Evolutionary conservation across 1,140 invertebrate genomes (phyloP).

Genomic region (Halesus radiatus): DNA sequence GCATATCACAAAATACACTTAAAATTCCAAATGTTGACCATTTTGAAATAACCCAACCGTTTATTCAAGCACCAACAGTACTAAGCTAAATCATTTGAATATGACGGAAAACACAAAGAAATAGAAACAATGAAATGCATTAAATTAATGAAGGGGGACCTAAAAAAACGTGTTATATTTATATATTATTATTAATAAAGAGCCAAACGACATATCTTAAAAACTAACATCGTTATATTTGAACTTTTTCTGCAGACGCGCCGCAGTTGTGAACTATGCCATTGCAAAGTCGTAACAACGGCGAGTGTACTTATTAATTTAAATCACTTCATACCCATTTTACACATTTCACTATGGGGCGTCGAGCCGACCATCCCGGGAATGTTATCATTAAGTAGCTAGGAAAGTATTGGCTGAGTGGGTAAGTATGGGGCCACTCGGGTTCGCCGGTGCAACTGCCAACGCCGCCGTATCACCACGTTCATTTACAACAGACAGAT

Average conservation of each 20-base stretch:
- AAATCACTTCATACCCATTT: slow-evolving; percentile 55
- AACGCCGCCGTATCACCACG: slow-evolving; percentile 49
- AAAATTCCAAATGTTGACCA: slow-evolving; percentile 39
- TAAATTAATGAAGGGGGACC: slow-evolving; percentile 49
- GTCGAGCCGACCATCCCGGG: slow-evolving; percentile 44
- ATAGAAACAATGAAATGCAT: slow-evolving; percentile 31
- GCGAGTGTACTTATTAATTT: slow-evolving; percentile 43
- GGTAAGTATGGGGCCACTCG: slow-evolving; percentile 22
- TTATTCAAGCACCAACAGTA: slow-evolving; percentile 51
- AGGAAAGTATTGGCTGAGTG: slow-evolving; percentile 18
- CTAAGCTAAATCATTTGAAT: slow-evolving; percentile 45
- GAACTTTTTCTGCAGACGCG: slow-evolving; percentile 48
- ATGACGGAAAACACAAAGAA: slow-evolving; percentile 41
- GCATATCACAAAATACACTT: slow-evolving; percentile 37
- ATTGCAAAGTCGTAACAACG: slow-evolving; percentile 5
- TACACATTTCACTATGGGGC: slow-evolving; percentile 55
- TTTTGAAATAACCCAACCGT: slow-evolving; percentile 28
- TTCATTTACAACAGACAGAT: slow-evolving; percentile 52
- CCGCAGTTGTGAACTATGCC: background rate
- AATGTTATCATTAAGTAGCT: slow-evolving; percentile 50
- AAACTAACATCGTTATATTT: slow-evolving; percentile 56
- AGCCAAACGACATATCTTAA: slow-evolving; percentile 51
- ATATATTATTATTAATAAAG: slow-evolving; percentile 55
- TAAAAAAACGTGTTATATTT: slow-evolving; percentile 47
- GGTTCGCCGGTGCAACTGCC: slow-evolving; percentile 39